Evolutionary conservation across 2,113 vertebrate genomes (phyloP), one percentile per base, ranked within the genome.

Genomic region (Mungos mungo): DNA sequence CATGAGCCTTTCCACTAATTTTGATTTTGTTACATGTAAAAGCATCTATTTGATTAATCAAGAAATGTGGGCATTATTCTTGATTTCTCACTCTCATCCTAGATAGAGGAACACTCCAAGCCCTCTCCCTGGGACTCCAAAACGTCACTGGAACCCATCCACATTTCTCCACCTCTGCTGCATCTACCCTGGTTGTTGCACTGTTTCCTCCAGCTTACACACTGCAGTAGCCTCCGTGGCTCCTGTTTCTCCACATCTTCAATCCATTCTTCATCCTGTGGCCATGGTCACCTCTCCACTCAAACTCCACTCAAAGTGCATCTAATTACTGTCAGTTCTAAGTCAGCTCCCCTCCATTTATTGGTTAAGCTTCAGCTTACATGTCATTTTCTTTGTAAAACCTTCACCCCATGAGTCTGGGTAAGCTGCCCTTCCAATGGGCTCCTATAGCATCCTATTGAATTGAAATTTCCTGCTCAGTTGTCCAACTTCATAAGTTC

Each of bases 351-450:
- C 69, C 2, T 54, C 25, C 33, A 47, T 27, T 14, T 50, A 21
- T 33, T 35, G 10, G 11, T 38, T 54, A 27, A n/a, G 33, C 27
- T 31, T 66, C 47, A 41, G 2, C 50, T 81, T 38, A 81, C 10
- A 54, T 38, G 3, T 31, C 35, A 14, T 29, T 95, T 91, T 50
- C 77, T 82, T 88, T 84, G 54, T 79, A 52, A 93, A 93, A 96
- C 2, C 10, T 88, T 87, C 38, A 65, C 4, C 3, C 16, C 1
- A 1, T 12, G 18, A 52, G 14, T 29, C n/a, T 33, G 11, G 41
- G 54, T 38, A 54, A 54, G 69, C 63, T 47, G 11, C 33, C 57
- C 33, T 86, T 38, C 60, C 21, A 8, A 5, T 12, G 35, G 31
- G 3, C 13, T 63, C 33, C 27, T 41, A 6, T 19, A 57, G 5